phyloP scores from a whole-genome alignment of 1,140 invertebrate genomes.

The Drosophila orosa region DNA sequence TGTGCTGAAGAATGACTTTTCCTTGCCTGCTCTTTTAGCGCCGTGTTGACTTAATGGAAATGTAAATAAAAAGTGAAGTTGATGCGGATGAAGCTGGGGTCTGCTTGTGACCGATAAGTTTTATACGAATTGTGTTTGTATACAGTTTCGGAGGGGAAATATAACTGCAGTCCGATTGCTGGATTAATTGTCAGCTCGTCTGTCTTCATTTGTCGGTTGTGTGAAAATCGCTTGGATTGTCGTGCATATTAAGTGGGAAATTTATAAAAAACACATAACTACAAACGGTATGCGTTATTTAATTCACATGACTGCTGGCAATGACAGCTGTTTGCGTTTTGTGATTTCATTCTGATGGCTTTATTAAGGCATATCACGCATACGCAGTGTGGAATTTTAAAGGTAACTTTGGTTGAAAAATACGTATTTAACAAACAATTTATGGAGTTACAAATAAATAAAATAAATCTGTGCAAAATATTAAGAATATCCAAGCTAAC shows the following conservation, averaged over 20 bases:
- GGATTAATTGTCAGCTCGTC: constrained; percentile 67
- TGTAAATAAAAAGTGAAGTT: constrained; percentile 62
- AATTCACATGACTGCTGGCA: constrained; percentile 48
- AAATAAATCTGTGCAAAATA: not conserved
- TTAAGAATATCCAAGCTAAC: not conserved
- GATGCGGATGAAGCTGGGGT: constrained; percentile 21
- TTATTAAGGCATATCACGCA: constrained; percentile 12
- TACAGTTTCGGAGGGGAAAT: constrained; percentile 6
- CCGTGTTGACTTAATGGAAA: constrained; percentile 60
- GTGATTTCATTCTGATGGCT: constrained; percentile 11
- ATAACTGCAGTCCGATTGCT: constrained; percentile 40
- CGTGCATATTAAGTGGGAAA: constrained; percentile 47
- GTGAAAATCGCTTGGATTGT: constrained; percentile 41
- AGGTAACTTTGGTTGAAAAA: not conserved
- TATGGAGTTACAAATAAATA: too few relatives aligned
- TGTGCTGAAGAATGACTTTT: constrained; percentile 23
- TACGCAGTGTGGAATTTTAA: constrained; percentile 19
- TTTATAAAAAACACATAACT: constrained; percentile 31
- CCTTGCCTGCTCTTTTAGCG: constrained; percentile 29
- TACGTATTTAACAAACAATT: not conserved
- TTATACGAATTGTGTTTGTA: constrained; percentile 15
- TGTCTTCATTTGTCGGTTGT: constrained; percentile 46
- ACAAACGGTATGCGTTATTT: constrained; percentile 34
- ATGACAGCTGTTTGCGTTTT: constrained; percentile 31
- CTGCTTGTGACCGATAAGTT: constrained; percentile 43